Evolutionary conservation across 1,140 invertebrate species (phyloP).

Genomic region (Coboldia fuscipes): DNA sequence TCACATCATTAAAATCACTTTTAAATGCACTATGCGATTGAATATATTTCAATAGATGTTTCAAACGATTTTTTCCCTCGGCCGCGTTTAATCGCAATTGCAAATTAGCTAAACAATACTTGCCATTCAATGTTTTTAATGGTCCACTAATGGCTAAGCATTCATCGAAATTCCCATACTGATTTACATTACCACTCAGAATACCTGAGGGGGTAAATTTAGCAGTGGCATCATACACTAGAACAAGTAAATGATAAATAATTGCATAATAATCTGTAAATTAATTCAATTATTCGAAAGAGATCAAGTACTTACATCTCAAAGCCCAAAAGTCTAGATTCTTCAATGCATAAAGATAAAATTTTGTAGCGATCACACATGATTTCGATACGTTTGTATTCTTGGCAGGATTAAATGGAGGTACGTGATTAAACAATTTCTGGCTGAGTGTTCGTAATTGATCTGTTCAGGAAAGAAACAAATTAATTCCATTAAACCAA

Average conservation of each 20-base stretch:
- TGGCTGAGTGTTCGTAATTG: conserved; percentile 14
- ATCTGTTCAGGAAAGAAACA: too few relatives aligned
- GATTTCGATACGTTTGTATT: conserved; percentile 12
- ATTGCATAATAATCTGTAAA: not conserved
- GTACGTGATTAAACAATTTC: conserved; percentile 11
- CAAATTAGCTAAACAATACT: conserved; percentile 37
- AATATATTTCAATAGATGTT: conserved; percentile 28
- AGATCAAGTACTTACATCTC: conserved; percentile 12
- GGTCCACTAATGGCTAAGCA: conserved; percentile 24
- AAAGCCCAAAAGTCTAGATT: conserved; percentile 21
- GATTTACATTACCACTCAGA: conserved; percentile 38
- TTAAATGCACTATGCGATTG: conserved; percentile 38
- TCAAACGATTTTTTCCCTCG: conserved; percentile 22
- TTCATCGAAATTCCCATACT: conserved; percentile 38
- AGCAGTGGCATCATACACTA: conserved; percentile 38
- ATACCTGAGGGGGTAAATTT: conserved; percentile 34
- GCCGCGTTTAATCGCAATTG: conserved; percentile 26
- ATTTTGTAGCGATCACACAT: conserved; percentile 13
- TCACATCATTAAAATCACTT: conserved; percentile 38
- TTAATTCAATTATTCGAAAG: not conserved
- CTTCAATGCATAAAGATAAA: conserved; percentile 12
- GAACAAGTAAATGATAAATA: conserved; percentile 5
- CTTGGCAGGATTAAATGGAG: conserved; percentile 14
- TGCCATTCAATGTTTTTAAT: conserved; percentile 24
- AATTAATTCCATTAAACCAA: too few relatives aligned